A percentile compares a stretch with the other conserved stretches of the same genome.
Conservation (phyloP, 37 sponge, comb jelly and placozoan genomes). For the Lycopodina hypogea region DNA sequence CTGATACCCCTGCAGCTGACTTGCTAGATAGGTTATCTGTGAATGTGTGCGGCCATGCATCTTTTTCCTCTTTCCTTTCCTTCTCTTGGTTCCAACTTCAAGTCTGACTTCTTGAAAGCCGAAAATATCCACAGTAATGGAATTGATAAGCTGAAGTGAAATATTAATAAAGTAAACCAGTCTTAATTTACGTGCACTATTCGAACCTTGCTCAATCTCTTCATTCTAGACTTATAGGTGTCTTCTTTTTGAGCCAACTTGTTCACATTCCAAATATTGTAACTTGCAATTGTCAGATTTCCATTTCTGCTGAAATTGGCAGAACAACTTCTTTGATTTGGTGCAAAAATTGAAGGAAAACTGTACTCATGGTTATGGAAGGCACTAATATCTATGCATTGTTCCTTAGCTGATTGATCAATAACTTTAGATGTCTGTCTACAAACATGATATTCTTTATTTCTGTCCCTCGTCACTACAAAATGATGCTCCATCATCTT, state of each 20-base stretch:
- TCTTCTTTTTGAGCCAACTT: neutral
- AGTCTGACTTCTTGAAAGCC: slow-evolving; percentile 82
- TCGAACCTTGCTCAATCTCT: slow-evolving; percentile 45
- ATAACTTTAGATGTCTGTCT: slow-evolving; percentile 11
- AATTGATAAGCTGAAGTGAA: slow-evolving; percentile 13
- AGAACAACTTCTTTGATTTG: too few relatives aligned
- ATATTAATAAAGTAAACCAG: neutral
- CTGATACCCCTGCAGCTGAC: slow-evolving; percentile 55
- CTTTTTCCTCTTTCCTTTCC: neutral
- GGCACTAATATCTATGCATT: too few relatives aligned
- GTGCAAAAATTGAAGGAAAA: too few relatives aligned
- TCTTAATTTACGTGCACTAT: neutral
- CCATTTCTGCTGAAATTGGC: neutral
- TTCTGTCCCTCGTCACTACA: slow-evolving; percentile 17
- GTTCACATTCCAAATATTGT: slow-evolving; percentile 78
- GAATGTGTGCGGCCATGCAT: neutral
- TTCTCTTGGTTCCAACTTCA: slow-evolving; percentile 5
- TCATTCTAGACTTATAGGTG: slow-evolving; percentile 24
- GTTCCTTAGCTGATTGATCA: too few relatives aligned
- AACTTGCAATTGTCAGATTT: slow-evolving; percentile 39
- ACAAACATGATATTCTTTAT: slow-evolving; percentile 27
- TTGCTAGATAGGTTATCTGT: slow-evolving; percentile 38
- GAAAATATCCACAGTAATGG: slow-evolving; percentile 47
- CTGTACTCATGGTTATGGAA: too few relatives aligned
- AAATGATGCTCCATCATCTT: neutral